Percentiles rank a stretch among this genome's conserved stretches.
phyloP scores from a whole-genome alignment of 2,888 invertebrate species.

The Barypeithes pellucidus region DNA sequence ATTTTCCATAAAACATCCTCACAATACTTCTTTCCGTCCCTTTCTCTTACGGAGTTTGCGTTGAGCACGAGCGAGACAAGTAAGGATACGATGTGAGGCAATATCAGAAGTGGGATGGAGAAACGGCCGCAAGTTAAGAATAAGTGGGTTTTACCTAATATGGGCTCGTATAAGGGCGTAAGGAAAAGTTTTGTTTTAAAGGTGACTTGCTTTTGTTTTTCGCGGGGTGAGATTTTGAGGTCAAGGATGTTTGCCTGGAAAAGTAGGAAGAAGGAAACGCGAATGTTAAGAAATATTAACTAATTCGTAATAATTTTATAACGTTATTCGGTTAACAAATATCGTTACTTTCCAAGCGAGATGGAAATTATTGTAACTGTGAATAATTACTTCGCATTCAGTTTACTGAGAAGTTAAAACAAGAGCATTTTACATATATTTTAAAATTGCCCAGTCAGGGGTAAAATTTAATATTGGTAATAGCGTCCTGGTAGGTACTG shows the following conservation, averaged over 20 bases:
- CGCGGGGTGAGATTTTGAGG: constrained; percentile 32
- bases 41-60: background rate
- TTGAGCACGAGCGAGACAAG: constrained; percentile 3
- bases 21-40: background rate
- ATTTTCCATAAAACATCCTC: constrained; percentile 16
- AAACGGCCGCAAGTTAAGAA: constrained; percentile 54
- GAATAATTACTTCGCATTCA: no score
- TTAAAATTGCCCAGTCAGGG: no score
- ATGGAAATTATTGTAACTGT: no score
- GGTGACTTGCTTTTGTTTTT: constrained; percentile 51
- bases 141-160: constrained; percentile 54
- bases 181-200: constrained; percentile 51
- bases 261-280: background rate
- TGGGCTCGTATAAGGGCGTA: constrained; percentile 49
- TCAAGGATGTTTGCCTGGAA: constrained; percentile 36
- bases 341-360: no score
- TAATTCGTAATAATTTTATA: no score
- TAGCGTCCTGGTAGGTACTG: no score
- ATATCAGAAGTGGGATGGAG: constrained; percentile 22
- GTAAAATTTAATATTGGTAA: no score
- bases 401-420: no score
- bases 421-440: no score
- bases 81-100: background rate
- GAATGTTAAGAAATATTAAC: background rate
- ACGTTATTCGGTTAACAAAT: no score